These are phyloP conservation scores for Sabellastarte sp. DNA, from an alignment of 2,888 invertebrate genomes.

Conservation along the genomic window DNA sequence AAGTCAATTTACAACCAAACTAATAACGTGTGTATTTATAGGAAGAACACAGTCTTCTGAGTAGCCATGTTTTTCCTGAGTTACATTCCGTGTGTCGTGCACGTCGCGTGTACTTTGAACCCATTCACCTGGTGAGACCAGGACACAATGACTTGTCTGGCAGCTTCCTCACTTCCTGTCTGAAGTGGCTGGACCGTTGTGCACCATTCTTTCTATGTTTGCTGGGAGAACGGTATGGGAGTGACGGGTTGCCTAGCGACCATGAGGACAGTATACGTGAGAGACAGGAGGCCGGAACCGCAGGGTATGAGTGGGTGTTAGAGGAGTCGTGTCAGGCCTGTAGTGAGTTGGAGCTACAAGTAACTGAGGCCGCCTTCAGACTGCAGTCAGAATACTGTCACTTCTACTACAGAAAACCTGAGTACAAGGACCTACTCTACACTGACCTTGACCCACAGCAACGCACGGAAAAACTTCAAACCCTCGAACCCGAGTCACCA, in stretches of 20 bases:
- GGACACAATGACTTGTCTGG: too few species aligned
- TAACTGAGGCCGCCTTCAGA: constrained; percentile 39
- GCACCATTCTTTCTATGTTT: constrained; percentile 52
- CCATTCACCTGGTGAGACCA: constrained; percentile 10
- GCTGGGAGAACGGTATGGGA: constrained; percentile 54
- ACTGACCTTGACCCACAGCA: constrained; percentile 16
- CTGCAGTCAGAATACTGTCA: constrained; percentile 30
- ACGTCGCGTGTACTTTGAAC: background rate
- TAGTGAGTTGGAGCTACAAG: constrained; percentile 53
- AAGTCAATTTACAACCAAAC: too few species aligned
- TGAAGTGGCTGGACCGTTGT: constrained; percentile 43
- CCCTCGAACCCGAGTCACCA: constrained; percentile 38
- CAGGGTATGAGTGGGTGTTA: constrained; percentile 51
- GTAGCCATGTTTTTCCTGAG: background rate
- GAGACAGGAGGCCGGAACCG: constrained; percentile 39
- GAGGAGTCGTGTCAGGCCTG: constrained; percentile 43
- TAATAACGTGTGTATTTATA: too few species aligned
- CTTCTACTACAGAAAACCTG: constrained; percentile 54
- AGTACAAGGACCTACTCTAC: constrained; percentile 27
- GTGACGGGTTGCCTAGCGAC: constrained; percentile 27
- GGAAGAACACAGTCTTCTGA: background rate
- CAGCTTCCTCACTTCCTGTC: constrained; percentile 36
- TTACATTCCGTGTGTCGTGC: background rate
- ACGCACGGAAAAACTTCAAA: constrained; percentile 14
- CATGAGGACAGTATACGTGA: constrained; percentile 41